Percentiles rank a stretch among this genome's conserved stretches.
Conservation (phyloP, 2,113 vertebrate genomes). For the Microcebus lehilahytsara region DNA sequence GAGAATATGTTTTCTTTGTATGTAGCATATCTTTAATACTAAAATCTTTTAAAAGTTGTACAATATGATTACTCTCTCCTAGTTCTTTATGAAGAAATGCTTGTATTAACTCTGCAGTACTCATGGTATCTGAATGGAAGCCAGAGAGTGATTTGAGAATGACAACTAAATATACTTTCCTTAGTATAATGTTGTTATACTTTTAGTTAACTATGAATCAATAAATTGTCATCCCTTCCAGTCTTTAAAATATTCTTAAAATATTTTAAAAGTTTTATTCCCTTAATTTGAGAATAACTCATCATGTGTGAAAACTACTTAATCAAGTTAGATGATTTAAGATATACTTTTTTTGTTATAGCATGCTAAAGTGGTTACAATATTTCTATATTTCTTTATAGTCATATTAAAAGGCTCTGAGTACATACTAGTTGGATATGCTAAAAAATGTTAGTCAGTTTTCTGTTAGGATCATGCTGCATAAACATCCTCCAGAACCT, state of each 20-base stretch:
- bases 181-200: background rate
- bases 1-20: background rate
- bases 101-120: background rate
- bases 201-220: background rate
- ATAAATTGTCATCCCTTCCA: background rate
- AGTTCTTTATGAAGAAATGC: background rate
- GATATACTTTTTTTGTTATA: background rate
- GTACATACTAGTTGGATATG: background rate
- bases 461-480: background rate
- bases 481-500: background rate
- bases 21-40: background rate
- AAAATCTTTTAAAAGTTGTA: background rate
- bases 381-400: background rate
- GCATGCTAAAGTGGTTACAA: rapidly evolving
- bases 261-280: background rate
- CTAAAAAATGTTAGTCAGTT: background rate
- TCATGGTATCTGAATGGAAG: background rate
- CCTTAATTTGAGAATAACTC: background rate
- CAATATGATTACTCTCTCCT: background rate
- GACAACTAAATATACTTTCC: background rate
- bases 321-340: background rate
- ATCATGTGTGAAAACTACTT: background rate
- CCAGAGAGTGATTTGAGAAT: background rate
- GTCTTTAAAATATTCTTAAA: background rate
- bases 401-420: background rate